A percentile compares a stretch with the other conserved stretches of the same genome.
Evolutionary conservation across 2,797 vertebrate species (phyloP).

Genomic region (Pogonophryne albipinna): DNA sequence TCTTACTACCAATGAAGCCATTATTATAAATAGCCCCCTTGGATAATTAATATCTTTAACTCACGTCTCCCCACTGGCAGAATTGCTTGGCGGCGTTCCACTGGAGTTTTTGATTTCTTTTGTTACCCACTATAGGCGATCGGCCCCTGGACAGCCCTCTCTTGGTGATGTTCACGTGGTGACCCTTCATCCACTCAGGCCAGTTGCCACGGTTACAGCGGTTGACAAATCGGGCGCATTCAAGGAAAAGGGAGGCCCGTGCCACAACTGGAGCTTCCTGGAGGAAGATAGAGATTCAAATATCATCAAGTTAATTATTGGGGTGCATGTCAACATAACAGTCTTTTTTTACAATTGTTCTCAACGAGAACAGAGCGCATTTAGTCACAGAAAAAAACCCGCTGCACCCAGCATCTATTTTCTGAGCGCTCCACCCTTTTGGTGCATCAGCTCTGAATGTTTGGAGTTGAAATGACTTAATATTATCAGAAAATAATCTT

Average conservation of each 20-base stretch:
- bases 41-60: conserved; percentile 44
- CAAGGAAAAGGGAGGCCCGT: conserved; percentile 94
- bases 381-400: too few species aligned
- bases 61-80: conserved; percentile 99
- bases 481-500: too few species aligned
- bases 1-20: neutral
- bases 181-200: conserved; percentile 99
- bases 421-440: too few species aligned
- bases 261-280: conserved; percentile 98
- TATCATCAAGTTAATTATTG: neutral
- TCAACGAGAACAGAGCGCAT: too few species aligned
- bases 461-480: too few species aligned
- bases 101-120: conserved; percentile 98
- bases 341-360: too few species aligned
- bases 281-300: neutral
- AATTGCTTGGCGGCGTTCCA: conserved; percentile 99
- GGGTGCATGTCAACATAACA: too few species aligned
- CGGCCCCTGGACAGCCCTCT: conserved; percentile 95
- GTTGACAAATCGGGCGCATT: conserved; percentile 97
- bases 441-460: too few species aligned
- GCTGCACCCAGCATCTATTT: too few species aligned
- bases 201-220: conserved; percentile 99
- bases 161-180: conserved; percentile 98
- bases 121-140: conserved; percentile 96
- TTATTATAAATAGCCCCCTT: neutral